phyloP scores from a whole-genome alignment of 2,797 vertebrate species.

The Manis javanica region DNA sequence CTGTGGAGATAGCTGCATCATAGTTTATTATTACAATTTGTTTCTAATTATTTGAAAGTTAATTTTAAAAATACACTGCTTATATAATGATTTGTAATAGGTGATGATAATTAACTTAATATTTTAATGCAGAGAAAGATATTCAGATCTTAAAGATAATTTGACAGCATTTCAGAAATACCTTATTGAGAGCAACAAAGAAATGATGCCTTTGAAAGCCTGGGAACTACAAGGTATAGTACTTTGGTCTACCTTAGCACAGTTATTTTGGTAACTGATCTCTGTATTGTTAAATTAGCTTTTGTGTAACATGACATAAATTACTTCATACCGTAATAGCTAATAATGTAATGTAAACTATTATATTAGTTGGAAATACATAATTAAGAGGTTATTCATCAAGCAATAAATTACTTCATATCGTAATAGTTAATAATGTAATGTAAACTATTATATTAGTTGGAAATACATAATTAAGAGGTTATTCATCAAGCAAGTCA shows the following conservation, averaged over 20 bases:
- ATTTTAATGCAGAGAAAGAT: slow-evolving; percentile 88
- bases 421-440: neutral
- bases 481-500: neutral
- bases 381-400: slow-evolving; percentile 3
- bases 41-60: slow-evolving; percentile 33
- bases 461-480: neutral
- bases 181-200: slow-evolving; percentile 93
- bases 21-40: neutral
- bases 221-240: slow-evolving; percentile 97
- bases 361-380: neutral
- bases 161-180: slow-evolving; percentile 93
- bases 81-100: neutral
- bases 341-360: neutral
- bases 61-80: slow-evolving; percentile 10
- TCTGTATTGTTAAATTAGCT: slow-evolving; percentile 11
- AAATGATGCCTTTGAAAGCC: slow-evolving; percentile 95
- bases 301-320: neutral
- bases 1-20: neutral
- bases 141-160: slow-evolving; percentile 92
- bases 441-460: slow-evolving; percentile 1
- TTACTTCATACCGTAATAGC: slow-evolving; percentile 26
- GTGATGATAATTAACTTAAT: slow-evolving; percentile 62
- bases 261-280: neutral
- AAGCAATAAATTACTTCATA: slow-evolving; percentile 31
- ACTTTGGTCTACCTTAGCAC: neutral